Percentiles rank a stretch among this genome's conserved stretches.
phyloP scores from a whole-genome alignment of 2,888 invertebrate species.

The Xiphydria camelus region DNA sequence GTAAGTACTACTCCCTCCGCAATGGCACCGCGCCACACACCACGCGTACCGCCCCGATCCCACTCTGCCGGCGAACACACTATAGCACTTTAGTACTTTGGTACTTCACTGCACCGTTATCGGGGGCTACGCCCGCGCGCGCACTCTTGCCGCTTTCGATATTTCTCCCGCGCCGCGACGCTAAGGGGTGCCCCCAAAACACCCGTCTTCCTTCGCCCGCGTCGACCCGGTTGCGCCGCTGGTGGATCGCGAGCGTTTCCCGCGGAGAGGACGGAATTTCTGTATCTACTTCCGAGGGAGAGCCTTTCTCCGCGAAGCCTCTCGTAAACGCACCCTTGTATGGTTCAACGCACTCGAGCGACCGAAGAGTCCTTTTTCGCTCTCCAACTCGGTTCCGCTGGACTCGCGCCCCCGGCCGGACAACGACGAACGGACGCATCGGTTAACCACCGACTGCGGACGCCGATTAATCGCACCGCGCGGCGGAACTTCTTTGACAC shows the following conservation, averaged over 20 bases:
- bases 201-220: too few species aligned
- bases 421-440: conserved; percentile 13
- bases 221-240: too few species aligned
- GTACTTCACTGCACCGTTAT: conserved; percentile 8
- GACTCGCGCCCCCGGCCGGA: conserved; percentile 10
- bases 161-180: conserved; percentile 25
- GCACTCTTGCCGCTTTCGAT: conserved; percentile 32
- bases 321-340: too few species aligned
- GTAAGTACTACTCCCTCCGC: conserved; percentile 67
- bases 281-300: too few species aligned
- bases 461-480: too few species aligned
- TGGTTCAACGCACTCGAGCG: too few species aligned
- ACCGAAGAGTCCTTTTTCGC: too few species aligned
- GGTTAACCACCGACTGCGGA: conserved; percentile 8
- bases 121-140: conserved; percentile 10
- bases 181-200: conserved; percentile 30
- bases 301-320: too few species aligned
- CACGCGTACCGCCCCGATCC: conserved; percentile 6
- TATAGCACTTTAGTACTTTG: conserved; percentile 35
- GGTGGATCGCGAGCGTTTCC: too few species aligned
- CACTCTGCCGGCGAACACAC: conserved; percentile 27
- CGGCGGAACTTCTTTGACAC: neutral
- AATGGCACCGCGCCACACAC: neutral
- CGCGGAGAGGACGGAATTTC: too few species aligned
- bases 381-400: conserved; percentile 12